Evolutionary conservation across 1,140 invertebrate species (phyloP).

Genomic region (Neodiprion virginianus): DNA sequence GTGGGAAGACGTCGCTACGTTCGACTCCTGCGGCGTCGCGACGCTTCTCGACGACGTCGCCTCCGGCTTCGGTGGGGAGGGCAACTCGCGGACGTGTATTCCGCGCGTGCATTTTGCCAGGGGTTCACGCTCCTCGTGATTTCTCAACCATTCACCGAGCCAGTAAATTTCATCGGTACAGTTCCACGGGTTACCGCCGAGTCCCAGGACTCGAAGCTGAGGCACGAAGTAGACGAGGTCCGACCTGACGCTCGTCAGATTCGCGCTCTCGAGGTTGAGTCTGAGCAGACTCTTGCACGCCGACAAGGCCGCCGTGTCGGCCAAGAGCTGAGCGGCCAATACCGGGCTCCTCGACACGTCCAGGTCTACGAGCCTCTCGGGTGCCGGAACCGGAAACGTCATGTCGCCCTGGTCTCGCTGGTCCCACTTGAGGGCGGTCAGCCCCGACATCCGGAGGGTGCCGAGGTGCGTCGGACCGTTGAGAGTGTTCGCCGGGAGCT

Average conservation of each 20-base stretch:
- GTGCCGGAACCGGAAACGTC: conserved; percentile 72
- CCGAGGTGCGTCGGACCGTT: conserved; percentile 70
- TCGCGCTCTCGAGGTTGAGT: conserved; percentile 72
- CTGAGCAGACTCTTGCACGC: conserved; percentile 72
- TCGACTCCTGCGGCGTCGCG: not conserved
- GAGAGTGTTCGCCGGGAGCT: conserved; percentile 71
- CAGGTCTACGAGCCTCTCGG: conserved; percentile 73
- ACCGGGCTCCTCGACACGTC: conserved; percentile 77
- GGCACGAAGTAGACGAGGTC: conserved; percentile 75
- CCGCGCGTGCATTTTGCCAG: conserved; percentile 54
- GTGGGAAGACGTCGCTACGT: conserved; percentile 24
- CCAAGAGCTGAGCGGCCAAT: conserved; percentile 71
- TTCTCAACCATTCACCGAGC: conserved; percentile 70
- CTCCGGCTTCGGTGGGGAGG: conserved; percentile 30
- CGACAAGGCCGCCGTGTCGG: conserved; percentile 73
- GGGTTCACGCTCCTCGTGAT: conserved; percentile 57
- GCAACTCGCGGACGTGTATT: conserved; percentile 57
- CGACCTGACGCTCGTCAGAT: conserved; percentile 69
- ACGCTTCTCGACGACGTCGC: conserved; percentile 16
- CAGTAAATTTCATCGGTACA: conserved; percentile 68
- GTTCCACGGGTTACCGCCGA: conserved; percentile 70
- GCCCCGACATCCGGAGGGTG: conserved; percentile 71
- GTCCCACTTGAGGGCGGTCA: conserved; percentile 65
- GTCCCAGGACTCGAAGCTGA: conserved; percentile 67
- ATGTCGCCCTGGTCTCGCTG: conserved; percentile 65